Conservation (phyloP, 2,888 invertebrate species). For the Drosophila stalkeri region DNA sequence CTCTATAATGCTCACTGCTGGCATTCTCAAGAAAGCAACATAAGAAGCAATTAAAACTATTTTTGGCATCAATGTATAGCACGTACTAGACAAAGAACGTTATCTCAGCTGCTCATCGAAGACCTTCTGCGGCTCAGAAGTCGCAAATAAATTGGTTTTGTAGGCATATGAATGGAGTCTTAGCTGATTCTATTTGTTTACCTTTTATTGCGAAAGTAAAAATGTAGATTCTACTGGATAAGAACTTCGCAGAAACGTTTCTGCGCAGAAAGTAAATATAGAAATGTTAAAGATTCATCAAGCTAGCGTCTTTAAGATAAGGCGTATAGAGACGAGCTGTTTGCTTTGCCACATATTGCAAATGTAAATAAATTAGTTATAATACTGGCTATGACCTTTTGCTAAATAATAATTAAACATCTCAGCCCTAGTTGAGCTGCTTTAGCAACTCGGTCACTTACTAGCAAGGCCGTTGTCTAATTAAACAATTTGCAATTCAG, state of each 20-base stretch:
- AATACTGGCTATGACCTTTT: conserved; percentile 12
- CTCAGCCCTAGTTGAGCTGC: conserved; percentile 30
- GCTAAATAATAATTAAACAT: background rate
- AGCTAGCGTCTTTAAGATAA: background rate
- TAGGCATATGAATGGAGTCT: background rate
- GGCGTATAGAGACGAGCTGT: background rate
- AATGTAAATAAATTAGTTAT: background rate
- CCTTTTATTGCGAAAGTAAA: background rate
- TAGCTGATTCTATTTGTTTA: background rate
- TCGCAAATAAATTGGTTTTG: background rate
- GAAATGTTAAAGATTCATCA: background rate
- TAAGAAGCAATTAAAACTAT: conserved; percentile 10
- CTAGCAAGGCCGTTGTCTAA: conserved; percentile 23
- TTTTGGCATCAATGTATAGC: conserved; percentile 9
- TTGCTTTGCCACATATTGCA: background rate
- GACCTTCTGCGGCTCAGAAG: background rate
- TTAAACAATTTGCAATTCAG: conserved; percentile 61
- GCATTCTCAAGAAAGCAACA: background rate
- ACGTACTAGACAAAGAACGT: background rate
- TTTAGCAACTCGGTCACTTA: conserved; percentile 19
- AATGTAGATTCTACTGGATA: background rate
- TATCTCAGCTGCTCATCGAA: conserved; percentile 1
- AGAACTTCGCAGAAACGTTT: background rate
- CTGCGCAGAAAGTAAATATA: background rate
- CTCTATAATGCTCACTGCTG: background rate